Evolutionary conservation across 2,113 vertebrate genomes (phyloP).

Genomic region (Lynx canadensis): DNA sequence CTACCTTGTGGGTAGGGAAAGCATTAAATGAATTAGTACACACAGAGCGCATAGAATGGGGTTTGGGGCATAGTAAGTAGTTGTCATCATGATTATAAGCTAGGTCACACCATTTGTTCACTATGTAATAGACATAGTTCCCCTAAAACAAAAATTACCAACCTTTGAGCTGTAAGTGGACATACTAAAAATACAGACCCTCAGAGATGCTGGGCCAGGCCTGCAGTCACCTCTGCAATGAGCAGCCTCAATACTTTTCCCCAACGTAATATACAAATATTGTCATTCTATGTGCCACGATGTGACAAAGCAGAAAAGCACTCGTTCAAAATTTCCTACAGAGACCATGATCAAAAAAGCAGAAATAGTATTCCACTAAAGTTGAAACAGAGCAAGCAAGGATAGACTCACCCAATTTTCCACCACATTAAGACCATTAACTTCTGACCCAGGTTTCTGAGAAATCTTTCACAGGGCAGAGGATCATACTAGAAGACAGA

Average conservation of each 20-base stretch:
- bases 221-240: background rate
- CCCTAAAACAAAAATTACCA: background rate
- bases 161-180: background rate
- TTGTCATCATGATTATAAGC: background rate
- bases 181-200: background rate
- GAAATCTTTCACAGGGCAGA: conserved; percentile 18
- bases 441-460: conserved; percentile 15
- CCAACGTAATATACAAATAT: background rate
- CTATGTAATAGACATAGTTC: background rate
- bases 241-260: background rate
- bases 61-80: background rate
- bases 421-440: conserved; percentile 34
- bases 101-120: background rate
- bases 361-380: conserved; percentile 7
- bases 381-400: conserved; percentile 36
- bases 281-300: background rate
- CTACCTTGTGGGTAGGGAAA: background rate
- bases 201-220: background rate
- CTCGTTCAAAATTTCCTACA: background rate
- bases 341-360: background rate
- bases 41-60: background rate
- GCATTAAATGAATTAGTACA: background rate
- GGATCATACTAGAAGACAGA: background rate
- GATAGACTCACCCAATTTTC: conserved; percentile 29
- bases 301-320: background rate